Evolutionary conservation across 1,140 invertebrate genomes (phyloP).

Genomic region (Sycophaga agraensis): DNA sequence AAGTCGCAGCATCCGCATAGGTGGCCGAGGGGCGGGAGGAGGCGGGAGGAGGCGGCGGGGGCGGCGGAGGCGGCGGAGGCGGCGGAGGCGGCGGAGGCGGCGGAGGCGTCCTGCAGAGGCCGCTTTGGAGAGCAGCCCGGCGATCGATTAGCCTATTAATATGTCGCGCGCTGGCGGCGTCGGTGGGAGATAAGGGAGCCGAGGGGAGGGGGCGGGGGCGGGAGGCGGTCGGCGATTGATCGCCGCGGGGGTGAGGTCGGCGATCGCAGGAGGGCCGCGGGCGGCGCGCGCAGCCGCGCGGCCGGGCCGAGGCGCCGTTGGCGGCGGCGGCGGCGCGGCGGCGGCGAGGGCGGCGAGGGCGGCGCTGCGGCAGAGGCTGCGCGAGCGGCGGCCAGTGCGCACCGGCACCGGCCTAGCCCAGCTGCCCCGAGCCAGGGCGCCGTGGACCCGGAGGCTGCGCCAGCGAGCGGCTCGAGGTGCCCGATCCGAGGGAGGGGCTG

Average conservation of each 20-base stretch:
- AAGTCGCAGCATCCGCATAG: no score
- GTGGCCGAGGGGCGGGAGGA: not conserved
- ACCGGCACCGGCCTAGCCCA: not conserved
- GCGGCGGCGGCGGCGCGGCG: not conserved
- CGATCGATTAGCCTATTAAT: slow-evolving; percentile 19
- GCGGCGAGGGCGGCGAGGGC: not conserved
- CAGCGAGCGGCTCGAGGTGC: no score
- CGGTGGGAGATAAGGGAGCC: slow-evolving; percentile 4
- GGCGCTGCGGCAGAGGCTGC: slow-evolving; percentile 16
- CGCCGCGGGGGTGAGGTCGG: slow-evolving; percentile 4
- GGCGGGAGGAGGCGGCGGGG: no score
- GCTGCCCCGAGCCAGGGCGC: not conserved
- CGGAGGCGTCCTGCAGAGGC: not conserved
- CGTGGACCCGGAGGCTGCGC: not conserved
- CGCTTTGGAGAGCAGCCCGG: not conserved
- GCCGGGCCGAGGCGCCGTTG: not conserved
- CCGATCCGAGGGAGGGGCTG: no score
- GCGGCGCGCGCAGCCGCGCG: not conserved
- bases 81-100: no score
- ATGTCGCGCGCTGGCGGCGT: not conserved
- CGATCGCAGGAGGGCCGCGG: slow-evolving; percentile 22
- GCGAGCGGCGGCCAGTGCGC: not conserved
- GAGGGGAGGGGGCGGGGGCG: not conserved
- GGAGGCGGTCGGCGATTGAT: no score
- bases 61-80: no score